Evolutionary conservation across 2,113 vertebrate genomes (phyloP), one percentile per base, ranked within the genome.

Genomic region (Pseudonaja textilis): DNA sequence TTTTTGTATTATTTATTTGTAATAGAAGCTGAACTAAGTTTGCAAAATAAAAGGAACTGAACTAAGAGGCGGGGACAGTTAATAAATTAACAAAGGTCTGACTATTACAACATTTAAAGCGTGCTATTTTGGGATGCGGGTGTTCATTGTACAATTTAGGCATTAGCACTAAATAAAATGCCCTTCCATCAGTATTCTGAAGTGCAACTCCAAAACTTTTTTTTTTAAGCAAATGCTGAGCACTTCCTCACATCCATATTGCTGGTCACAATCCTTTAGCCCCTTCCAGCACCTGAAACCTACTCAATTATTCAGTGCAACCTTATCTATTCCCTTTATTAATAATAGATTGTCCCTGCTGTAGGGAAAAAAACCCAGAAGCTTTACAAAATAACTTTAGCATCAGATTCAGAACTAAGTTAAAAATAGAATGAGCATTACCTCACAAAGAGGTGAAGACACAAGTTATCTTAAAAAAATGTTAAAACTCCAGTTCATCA

Each of bases 241-340:
- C 39, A 42, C 2, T 5, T 50, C 52, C 87, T 22, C 55, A 22
- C 86, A 26, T 6, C 34, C 61, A 45, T 34, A 94, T 1, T 94
- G 94, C 85, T 56, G 92, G 54, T 91, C 89, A 74, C n/a, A 89
- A 92, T 89, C 81, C 57, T 95, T 94, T 91, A 93, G 89, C 94
- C 96, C 96, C 91, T 94, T 50, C 92, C 92, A 95, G 94, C 95
- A 98, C 95, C 95, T 93, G 95, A 98, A 97, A 96, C 95, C 92
- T 96, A 55, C 86, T 98, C 93, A 98, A 99, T 98, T 98, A 98
- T 99, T 98, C 96, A 98, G 93, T 94, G 90, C 55, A 92, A 93
- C 92, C 94, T 97, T 97, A 94, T 97, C 95, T 94, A 93, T 94
- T 96, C 91, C 81, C 94, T 93, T 95, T 95, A 96, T 97, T 96